Percentiles rank a stretch among this genome's conserved stretches.
phyloP scores from a whole-genome alignment of 2,888 invertebrate genomes.

The Mesorhabditis belari region DNA sequence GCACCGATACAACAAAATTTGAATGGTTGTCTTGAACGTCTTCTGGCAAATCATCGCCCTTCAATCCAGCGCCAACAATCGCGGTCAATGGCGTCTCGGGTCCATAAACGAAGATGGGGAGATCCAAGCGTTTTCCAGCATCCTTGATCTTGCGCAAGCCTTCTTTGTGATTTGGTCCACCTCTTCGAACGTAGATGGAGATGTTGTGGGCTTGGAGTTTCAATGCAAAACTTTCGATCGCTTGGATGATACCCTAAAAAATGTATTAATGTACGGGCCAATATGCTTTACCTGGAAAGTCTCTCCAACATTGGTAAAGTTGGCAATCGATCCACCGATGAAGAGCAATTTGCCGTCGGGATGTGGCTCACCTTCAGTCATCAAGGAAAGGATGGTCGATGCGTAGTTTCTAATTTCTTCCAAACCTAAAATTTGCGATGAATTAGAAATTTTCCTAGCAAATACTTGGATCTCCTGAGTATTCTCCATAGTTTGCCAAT shows the following conservation, averaged over 20 bases:
- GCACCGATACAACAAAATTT: too few relatives aligned
- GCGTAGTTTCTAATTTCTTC: slow-evolving; percentile 98
- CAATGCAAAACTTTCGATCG: slow-evolving; percentile 83
- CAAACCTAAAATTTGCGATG: too few relatives aligned
- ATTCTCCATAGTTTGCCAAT: slow-evolving; percentile 97
- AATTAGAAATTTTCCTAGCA: too few relatives aligned
- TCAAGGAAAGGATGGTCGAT: slow-evolving; percentile 86
- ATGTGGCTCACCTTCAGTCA: slow-evolving; percentile 70
- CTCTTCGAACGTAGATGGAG: slow-evolving; percentile 87
- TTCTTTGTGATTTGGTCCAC: slow-evolving; percentile 95
- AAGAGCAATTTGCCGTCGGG: slow-evolving; percentile 74
- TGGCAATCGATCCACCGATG: slow-evolving; percentile 96
- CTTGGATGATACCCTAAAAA: slow-evolving; percentile 79
- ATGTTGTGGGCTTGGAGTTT: slow-evolving; percentile 82
- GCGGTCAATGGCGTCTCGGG: slow-evolving; percentile 99
- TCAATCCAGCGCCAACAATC: slow-evolving; percentile 96
- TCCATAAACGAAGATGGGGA: slow-evolving; percentile 87
- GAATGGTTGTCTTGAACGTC: too few relatives aligned
- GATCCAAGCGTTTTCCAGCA: slow-evolving; percentile 69
- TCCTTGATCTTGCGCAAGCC: slow-evolving; percentile 90
- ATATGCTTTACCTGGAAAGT: slow-evolving; percentile 76
- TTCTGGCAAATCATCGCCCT: too few relatives aligned
- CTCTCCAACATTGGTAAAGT: slow-evolving; percentile 98
- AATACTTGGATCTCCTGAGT: slow-evolving; percentile 96
- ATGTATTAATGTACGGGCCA: background rate